Percentiles rank a stretch among this genome's conserved stretches.
phyloP scores from a whole-genome alignment of 2,888 invertebrate genomes.

The Eustalomyia histrio region DNA sequence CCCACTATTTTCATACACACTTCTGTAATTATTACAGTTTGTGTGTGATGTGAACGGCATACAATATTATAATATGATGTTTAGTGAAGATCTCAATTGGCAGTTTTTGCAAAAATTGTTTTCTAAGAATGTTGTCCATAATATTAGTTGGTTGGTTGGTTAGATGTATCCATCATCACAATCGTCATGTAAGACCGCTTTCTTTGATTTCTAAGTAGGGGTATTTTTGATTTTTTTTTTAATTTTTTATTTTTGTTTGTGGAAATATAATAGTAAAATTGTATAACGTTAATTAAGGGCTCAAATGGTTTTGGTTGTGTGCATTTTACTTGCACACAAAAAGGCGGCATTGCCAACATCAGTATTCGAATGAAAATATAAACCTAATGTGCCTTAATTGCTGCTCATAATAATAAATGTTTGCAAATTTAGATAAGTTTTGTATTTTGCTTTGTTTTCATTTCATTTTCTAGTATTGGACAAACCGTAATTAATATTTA shows the following conservation, averaged over 20 bases:
- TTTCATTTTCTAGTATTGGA: conserved; percentile 1
- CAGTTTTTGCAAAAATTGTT: conserved; percentile 64
- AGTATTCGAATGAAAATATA: conserved; percentile 37
- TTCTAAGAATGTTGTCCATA: conserved; percentile 65
- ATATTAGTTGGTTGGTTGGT: conserved; percentile 29
- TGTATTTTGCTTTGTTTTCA: conserved; percentile 12
- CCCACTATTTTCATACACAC: neutral
- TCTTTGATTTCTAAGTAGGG: conserved; percentile 46
- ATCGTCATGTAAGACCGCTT: conserved; percentile 36
- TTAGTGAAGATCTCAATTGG: conserved; percentile 62
- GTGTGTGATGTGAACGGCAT: conserved; percentile 41
- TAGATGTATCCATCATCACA: conserved; percentile 32
- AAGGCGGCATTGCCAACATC: conserved; percentile 46
- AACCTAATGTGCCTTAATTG: conserved; percentile 65
- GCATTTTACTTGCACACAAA: conserved; percentile 46
- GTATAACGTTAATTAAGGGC: conserved; percentile 74
- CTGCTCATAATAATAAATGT: conserved; percentile 63
- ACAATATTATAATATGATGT: conserved; percentile 52
- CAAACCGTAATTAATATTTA: conserved; percentile 46
- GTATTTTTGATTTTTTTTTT: conserved; percentile 25
- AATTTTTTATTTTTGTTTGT: neutral
- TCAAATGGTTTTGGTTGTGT: conserved; percentile 60
- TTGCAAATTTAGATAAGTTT: conserved; percentile 29
- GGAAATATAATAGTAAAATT: conserved; percentile 42
- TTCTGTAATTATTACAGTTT: conserved; percentile 29